Evolutionary conservation across 2,888 invertebrate species (phyloP).

Genomic region (Anoncus sp.): DNA sequence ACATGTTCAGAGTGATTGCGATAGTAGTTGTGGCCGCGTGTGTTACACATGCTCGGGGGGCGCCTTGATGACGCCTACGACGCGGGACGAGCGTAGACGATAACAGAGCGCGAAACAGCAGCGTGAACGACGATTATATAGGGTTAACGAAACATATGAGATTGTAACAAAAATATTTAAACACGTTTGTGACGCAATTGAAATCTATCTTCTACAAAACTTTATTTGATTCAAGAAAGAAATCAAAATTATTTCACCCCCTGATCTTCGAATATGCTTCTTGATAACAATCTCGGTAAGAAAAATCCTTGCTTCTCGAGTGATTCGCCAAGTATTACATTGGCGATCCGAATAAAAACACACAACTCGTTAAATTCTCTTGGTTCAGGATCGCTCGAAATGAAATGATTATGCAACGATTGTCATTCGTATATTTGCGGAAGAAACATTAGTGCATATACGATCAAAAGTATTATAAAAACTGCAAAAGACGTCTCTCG

Average conservation of each 20-base stretch:
- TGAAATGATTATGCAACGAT: not conserved
- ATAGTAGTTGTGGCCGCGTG: slow-evolving; percentile 25
- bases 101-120: not conserved
- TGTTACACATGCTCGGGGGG: slow-evolving; percentile 23
- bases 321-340: too few relatives aligned
- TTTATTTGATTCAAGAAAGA: too few relatives aligned
- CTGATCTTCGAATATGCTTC: too few relatives aligned
- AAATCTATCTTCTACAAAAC: not conserved
- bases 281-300: too few relatives aligned
- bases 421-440: not conserved
- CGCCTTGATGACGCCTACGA: slow-evolving; percentile 51
- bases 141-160: slow-evolving; percentile 38
- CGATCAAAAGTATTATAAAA: slow-evolving; percentile 13
- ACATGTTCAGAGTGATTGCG: slow-evolving; percentile 39
- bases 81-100: slow-evolving; percentile 26
- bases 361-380: not conserved
- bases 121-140: slow-evolving; percentile 29
- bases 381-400: not conserved
- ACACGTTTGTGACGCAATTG: slow-evolving; percentile 3
- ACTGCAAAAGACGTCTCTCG: slow-evolving; percentile 22
- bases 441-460: slow-evolving; percentile 19
- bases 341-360: too few relatives aligned
- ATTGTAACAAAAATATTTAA: not conserved
- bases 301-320: too few relatives aligned
- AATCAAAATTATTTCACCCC: too few relatives aligned